Evolutionary conservation across 2,113 vertebrate species (phyloP).

Genomic region (Panthera uncia): DNA sequence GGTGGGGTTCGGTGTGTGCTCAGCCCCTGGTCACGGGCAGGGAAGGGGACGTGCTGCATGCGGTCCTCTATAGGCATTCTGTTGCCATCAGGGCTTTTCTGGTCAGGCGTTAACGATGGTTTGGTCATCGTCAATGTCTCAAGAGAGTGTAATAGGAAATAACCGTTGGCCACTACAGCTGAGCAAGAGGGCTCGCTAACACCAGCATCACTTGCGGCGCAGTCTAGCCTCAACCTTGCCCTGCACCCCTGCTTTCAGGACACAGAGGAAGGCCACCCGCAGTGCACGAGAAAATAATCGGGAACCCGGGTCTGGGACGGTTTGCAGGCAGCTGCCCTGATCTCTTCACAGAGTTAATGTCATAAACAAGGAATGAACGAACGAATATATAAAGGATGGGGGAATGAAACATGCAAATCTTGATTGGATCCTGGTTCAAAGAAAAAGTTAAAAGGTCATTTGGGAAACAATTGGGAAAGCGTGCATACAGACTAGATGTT

Average conservation of each 20-base stretch:
- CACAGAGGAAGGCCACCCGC: fast-evolving
- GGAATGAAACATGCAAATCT: not conserved
- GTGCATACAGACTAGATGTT: not conserved
- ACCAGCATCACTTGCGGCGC: not conserved
- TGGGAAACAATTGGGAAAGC: not conserved
- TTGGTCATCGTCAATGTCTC: too few relatives aligned
- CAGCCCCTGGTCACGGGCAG: too few relatives aligned
- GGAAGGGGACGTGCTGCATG: too few relatives aligned
- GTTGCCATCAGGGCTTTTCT: too few relatives aligned
- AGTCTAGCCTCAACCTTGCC: not conserved
- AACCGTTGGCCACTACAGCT: not conserved
- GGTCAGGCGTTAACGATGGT: too few relatives aligned
- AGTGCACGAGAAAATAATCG: not conserved
- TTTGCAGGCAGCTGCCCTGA: not conserved
- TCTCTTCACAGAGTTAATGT: not conserved
- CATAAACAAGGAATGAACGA: not conserved
- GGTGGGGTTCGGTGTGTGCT: too few relatives aligned
- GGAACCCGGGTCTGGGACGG: fast-evolving
- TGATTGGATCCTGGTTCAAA: too few relatives aligned
- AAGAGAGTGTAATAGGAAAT: too few relatives aligned
- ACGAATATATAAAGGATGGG: not conserved
- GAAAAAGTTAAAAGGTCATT: not conserved
- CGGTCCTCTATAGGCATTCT: too few relatives aligned
- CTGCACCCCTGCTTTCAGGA: not conserved
- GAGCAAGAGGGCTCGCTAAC: not conserved